Base-by-base conservation (phyloP, 2,797 vertebrate species). In the Tiaroga cobitis region DNA sequence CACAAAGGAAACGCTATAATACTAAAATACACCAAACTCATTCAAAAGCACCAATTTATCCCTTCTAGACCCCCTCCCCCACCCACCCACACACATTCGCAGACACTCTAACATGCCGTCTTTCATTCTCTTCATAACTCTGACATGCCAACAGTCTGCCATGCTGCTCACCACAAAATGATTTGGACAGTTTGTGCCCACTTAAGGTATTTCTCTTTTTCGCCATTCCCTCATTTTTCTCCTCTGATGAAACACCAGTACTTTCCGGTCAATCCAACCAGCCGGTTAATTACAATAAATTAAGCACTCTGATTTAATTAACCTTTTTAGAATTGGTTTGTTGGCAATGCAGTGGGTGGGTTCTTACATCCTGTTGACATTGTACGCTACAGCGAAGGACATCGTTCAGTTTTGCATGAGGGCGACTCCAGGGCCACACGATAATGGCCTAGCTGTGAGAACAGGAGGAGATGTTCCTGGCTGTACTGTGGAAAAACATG, bases 251-350 rank as follows among this genome's bases (percentile, higher is more conserved):
- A 91, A 86, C 86, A 85, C 26, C 37, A 85, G 74, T 70, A 67
- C 69, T 78, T 56, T 81, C 61, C 80, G 76, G 81, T 77, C 85
- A 85, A 82, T 79, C 82, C 68, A 83, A 89, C 87, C 88, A 84
- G 68, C 81, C 81, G 34, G 83, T 86, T 88, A 90, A 92, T 90
- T 90, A 89, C 84, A 90, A 90, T 88, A 87, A 86, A 91, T 89
- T 80, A 89, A 87, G 85, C 87, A 87, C 74, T 51, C 86, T 90
- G 88, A 90, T 90, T 91, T 87, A 90, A 91, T 91, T 90, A 90
- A 89, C 88, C 92, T 90, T 91, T 88, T 89, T 89, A 86, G 88
- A 91, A 91, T 90, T 89, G 91, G 82, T 91, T 92, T 90, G 84
- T 86, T 90, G 88, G 90, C 86, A 91, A 87, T 89, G 90, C 91